Percentiles rank a stretch among this genome's conserved stretches.
phyloP scores from a whole-genome alignment of 2,888 invertebrate species.

The Diplazon laetatorius region DNA sequence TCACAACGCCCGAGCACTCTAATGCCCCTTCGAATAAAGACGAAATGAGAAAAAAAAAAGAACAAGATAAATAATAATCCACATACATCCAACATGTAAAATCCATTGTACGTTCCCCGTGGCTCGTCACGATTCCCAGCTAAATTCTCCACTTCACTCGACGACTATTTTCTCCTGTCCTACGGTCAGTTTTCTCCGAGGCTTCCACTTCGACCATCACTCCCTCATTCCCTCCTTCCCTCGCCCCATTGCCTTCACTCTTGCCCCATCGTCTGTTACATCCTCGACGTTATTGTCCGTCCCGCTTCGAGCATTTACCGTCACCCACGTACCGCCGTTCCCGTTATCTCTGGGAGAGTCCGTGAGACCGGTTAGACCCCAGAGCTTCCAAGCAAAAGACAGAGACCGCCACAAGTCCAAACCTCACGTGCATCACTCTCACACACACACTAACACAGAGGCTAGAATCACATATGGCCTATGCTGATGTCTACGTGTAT shows the following conservation, averaged over 20 bases:
- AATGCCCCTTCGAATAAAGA: background rate
- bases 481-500: background rate
- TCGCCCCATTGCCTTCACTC: too few species aligned
- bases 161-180: constrained; percentile 28
- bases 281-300: constrained; percentile 9
- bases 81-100: too few species aligned
- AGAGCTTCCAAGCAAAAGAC: constrained; percentile 31
- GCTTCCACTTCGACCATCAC: background rate
- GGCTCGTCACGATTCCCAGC: constrained; percentile 18
- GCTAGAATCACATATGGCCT: background rate
- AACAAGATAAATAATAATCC: background rate
- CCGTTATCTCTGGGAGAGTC: constrained; percentile 48
- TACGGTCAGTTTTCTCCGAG: constrained; percentile 38
- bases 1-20: background rate
- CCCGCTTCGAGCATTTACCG: constrained; percentile 50
- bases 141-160: constrained; percentile 31
- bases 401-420: constrained; percentile 3
- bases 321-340: constrained; percentile 44
- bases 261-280: constrained; percentile 10
- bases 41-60: constrained; percentile 18
- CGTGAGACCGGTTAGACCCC: constrained; percentile 26
- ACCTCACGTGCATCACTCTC: background rate
- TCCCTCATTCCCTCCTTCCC: background rate
- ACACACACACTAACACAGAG: background rate
- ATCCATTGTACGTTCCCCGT: too few species aligned